These are phyloP conservation scores for Rhopalosiphum nymphaeae DNA, from an alignment of 2,888 invertebrate species.

Conservation along the genomic window DNA sequence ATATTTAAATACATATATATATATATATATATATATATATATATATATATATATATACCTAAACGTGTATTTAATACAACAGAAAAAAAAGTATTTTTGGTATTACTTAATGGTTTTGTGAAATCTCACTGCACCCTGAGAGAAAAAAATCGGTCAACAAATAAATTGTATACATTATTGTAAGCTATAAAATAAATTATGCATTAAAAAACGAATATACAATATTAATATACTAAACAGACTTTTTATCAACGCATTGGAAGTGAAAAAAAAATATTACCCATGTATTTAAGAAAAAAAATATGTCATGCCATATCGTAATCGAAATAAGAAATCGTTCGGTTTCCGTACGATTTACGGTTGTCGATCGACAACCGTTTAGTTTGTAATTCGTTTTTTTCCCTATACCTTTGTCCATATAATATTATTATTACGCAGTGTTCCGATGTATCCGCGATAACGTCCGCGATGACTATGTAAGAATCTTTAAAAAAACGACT, in stretches of 20 bases:
- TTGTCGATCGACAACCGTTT: conserved; percentile 47
- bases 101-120: conserved; percentile 16
- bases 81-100: conserved; percentile 1
- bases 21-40: too few relatives aligned
- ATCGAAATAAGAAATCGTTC: conserved; percentile 48
- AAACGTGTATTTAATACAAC: background rate
- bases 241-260: background rate
- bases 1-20: too few relatives aligned
- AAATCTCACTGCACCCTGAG: background rate
- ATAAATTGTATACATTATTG: background rate
- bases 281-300: background rate
- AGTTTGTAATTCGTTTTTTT: conserved; percentile 14
- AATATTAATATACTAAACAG: background rate
- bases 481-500: conserved; percentile 29
- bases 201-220: background rate
- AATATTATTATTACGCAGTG: background rate
- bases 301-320: background rate
- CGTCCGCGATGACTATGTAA: conserved; percentile 41
- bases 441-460: conserved; percentile 42
- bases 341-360: conserved; percentile 42
- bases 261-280: background rate
- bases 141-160: background rate
- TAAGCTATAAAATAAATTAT: background rate
- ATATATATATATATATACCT: background rate
- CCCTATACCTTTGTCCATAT: background rate